A percentile compares a stretch with the other conserved stretches of the same genome.
Evolutionary conservation across 35 echinoderm and acorn worm species (phyloP).

Genomic region (Apostichopus japonicus): DNA sequence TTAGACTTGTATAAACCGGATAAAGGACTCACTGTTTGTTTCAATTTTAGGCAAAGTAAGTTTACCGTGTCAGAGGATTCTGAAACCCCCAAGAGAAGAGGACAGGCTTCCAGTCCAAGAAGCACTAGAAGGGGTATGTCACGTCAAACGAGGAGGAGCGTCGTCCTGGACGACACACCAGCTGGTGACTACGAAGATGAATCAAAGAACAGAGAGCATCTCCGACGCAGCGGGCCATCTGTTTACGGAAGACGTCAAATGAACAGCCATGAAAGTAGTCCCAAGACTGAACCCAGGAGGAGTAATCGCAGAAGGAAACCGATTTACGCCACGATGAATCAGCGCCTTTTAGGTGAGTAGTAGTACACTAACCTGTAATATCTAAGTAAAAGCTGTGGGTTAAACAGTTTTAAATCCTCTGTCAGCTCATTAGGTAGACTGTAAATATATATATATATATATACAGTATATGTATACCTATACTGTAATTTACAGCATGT

Average conservation of each 20-base stretch:
- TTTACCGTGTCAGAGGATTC: neutral
- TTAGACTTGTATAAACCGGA: too few species aligned
- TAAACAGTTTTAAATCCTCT: too few species aligned
- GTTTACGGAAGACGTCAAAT: conserved; percentile 7
- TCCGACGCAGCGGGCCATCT: neutral
- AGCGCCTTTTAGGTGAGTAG: conserved; percentile 62
- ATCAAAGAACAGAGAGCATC: conserved; percentile 10
- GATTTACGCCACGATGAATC: conserved; percentile 80
- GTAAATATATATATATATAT: too few species aligned
- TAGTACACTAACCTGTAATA: too few species aligned
- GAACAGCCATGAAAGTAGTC: conserved; percentile 15
- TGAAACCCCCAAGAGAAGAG: neutral
- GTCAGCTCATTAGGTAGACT: too few species aligned
- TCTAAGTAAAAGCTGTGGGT: too few species aligned
- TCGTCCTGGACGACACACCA: neutral
- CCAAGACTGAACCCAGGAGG: conserved; percentile 44
- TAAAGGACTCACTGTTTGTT: too few species aligned
- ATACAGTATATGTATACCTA: too few species aligned
- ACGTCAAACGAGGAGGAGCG: neutral
- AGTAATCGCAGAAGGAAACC: conserved; percentile 66
- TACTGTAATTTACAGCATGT: too few species aligned
- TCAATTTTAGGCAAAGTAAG: neutral
- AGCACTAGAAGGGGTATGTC: neutral
- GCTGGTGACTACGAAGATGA: neutral
- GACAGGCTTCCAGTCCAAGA: neutral